Conservation (phyloP, 2,888 invertebrate species). For the Hydroisotoma schaefferi region DNA sequence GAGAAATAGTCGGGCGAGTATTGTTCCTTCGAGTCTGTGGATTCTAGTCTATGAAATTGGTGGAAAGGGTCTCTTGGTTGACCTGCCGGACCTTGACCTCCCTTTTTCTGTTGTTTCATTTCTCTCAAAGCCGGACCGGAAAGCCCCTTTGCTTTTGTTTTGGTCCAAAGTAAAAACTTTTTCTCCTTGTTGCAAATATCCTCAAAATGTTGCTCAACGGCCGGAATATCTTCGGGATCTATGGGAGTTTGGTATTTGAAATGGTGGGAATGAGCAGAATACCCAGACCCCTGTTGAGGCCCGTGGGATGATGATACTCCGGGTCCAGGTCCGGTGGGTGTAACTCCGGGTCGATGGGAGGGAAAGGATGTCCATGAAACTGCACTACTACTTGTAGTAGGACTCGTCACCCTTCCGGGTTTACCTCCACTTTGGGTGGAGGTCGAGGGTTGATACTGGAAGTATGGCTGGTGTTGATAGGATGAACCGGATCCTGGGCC, state of each 20-base stretch:
- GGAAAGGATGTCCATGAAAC: conserved; percentile 20
- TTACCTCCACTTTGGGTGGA: no score
- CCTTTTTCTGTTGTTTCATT: conserved; percentile 28
- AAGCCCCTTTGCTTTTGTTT: conserved; percentile 39
- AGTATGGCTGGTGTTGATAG: no score
- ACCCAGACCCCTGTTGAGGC: neutral
- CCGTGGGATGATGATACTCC: conserved; percentile 17
- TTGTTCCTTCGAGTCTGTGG: neutral
- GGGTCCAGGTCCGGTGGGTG: conserved; percentile 33
- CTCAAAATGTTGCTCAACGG: conserved; percentile 79
- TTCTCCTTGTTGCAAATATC: conserved; percentile 74
- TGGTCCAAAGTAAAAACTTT: conserved; percentile 72
- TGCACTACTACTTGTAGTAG: neutral
- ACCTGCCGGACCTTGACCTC: neutral
- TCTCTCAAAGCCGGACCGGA: conserved; percentile 44
- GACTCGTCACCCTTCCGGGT: neutral
- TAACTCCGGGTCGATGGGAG: conserved; percentile 31
- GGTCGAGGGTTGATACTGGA: no score
- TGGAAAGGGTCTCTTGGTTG: neutral
- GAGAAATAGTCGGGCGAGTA: conserved; percentile 36
- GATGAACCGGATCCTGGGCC: no score
- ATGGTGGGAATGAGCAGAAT: neutral
- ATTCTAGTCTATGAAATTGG: neutral
- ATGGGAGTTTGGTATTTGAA: conserved; percentile 16
- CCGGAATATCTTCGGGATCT: conserved; percentile 66